Evolutionary conservation across 1,140 invertebrate genomes (phyloP).

Genomic region (Theocolax elegans): DNA sequence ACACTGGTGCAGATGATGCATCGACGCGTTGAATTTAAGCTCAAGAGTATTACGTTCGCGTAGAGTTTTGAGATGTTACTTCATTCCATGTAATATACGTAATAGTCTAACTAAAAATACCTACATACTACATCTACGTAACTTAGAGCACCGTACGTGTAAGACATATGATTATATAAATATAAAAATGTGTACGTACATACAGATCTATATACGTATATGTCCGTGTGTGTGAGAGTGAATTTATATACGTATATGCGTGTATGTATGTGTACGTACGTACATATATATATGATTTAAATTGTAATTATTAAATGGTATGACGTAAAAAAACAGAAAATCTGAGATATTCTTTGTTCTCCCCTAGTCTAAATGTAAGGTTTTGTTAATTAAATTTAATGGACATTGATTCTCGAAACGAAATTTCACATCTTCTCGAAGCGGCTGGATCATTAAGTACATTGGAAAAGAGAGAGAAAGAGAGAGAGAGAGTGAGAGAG

Average conservation of each 20-base stretch:
- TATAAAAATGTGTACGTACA: constrained; percentile 36
- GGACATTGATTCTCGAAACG: not conserved
- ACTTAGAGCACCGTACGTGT: constrained; percentile 67
- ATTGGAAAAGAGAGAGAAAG: too few relatives aligned
- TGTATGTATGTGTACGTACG: constrained; percentile 27
- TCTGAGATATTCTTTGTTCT: constrained; percentile 40
- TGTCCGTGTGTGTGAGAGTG: too few relatives aligned
- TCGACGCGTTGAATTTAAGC: constrained; percentile 62
- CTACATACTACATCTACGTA: constrained; percentile 66
- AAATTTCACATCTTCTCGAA: too few relatives aligned
- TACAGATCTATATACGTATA: too few relatives aligned
- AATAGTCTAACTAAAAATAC: constrained; percentile 66
- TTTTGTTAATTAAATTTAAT: constrained; percentile 18
- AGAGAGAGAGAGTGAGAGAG: too few relatives aligned
- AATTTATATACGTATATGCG: constrained; percentile 46
- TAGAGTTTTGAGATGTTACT: constrained; percentile 67
- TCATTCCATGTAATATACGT: constrained; percentile 70
- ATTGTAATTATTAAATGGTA: constrained; percentile 70
- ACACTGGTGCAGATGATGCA: constrained; percentile 50
- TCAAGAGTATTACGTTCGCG: constrained; percentile 66
- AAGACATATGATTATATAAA: constrained; percentile 52
- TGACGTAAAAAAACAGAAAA: constrained; percentile 59
- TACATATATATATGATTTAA: constrained; percentile 69
- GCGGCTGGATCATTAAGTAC: too few relatives aligned
- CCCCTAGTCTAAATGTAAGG: constrained; percentile 30